Evolutionary conservation across 2,888 invertebrate species (phyloP).

Genomic region (Dynastes maya): DNA sequence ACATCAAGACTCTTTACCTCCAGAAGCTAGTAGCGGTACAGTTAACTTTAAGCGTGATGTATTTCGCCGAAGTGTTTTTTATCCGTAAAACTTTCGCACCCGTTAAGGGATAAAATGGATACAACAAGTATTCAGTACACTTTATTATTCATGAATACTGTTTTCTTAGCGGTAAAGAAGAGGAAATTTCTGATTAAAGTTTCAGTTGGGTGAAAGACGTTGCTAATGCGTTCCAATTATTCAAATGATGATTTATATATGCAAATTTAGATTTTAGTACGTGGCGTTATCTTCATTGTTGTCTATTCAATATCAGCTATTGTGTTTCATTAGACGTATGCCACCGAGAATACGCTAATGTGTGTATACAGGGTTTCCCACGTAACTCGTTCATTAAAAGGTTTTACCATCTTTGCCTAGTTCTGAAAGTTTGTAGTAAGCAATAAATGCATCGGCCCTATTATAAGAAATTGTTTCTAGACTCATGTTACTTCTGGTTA

Average conservation of each 20-base stretch:
- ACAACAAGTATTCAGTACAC: not conserved
- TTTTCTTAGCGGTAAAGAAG: not conserved
- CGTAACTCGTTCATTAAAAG: too few relatives aligned
- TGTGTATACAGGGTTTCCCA: too few relatives aligned
- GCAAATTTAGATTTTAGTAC: not conserved
- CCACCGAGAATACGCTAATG: not conserved
- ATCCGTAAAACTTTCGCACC: too few relatives aligned
- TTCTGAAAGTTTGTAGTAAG: too few relatives aligned
- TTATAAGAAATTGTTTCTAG: too few relatives aligned
- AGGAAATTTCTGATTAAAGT: not conserved
- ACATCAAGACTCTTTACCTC: too few relatives aligned
- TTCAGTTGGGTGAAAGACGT: not conserved
- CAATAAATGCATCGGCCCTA: too few relatives aligned
- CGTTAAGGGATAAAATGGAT: not conserved
- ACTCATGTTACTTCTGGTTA: too few relatives aligned
- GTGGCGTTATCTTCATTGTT: too few relatives aligned
- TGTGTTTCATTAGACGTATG: not conserved
- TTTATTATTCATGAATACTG: constrained; percentile 1
- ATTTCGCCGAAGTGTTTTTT: not conserved
- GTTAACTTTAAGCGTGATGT: too few relatives aligned
- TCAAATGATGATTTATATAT: constrained; percentile 7
- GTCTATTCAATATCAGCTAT: not conserved
- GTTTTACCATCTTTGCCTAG: too few relatives aligned
- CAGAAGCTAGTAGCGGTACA: too few relatives aligned
- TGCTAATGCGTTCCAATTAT: not conserved